A percentile compares a stretch with the other conserved stretches of the same genome.
Evolutionary conservation across 2,888 invertebrate genomes (phyloP).

Genomic region (Leptopilina drosophilae): DNA sequence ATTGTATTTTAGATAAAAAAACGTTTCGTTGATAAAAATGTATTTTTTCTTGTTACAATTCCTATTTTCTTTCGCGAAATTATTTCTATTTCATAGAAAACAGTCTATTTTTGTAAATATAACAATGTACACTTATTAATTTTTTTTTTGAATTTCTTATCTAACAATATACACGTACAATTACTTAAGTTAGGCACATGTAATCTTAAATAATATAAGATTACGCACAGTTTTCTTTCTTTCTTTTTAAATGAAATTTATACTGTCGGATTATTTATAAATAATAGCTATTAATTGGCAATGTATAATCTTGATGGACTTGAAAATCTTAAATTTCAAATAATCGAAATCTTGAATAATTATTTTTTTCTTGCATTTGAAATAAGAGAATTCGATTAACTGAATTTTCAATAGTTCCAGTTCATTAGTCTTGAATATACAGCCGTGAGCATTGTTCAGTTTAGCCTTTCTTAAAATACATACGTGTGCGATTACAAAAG

Average conservation of each 20-base stretch:
- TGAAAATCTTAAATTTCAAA: conserved; percentile 7
- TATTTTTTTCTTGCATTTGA: not conserved
- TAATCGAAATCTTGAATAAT: not conserved
- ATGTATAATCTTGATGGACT: conserved; percentile 15
- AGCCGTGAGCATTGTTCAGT: conserved; percentile 36
- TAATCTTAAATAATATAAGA: not conserved
- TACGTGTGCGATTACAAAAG: conserved; percentile 29
- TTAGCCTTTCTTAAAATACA: conserved; percentile 17
- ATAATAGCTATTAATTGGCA: not conserved
- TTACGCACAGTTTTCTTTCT: not conserved
- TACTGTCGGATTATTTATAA: conserved; percentile 1
- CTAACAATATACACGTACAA: conserved; percentile 20
- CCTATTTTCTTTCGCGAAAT: not conserved
- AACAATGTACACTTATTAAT: conserved; percentile 8
- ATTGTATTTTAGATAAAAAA: too few species aligned
- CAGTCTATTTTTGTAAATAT: conserved; percentile 9
- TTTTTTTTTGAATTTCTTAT: not conserved
- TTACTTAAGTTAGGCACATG: conserved; percentile 27
- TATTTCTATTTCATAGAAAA: conserved; percentile 28
- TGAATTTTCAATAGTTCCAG: not conserved
- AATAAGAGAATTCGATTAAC: not conserved
- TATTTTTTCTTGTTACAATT: not conserved
- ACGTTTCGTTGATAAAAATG: not conserved
- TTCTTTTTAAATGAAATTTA: not conserved
- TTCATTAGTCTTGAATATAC: conserved; percentile 24